Conservation (phyloP, 2,113 vertebrate species). For the Edolisoma coerulescens region DNA sequence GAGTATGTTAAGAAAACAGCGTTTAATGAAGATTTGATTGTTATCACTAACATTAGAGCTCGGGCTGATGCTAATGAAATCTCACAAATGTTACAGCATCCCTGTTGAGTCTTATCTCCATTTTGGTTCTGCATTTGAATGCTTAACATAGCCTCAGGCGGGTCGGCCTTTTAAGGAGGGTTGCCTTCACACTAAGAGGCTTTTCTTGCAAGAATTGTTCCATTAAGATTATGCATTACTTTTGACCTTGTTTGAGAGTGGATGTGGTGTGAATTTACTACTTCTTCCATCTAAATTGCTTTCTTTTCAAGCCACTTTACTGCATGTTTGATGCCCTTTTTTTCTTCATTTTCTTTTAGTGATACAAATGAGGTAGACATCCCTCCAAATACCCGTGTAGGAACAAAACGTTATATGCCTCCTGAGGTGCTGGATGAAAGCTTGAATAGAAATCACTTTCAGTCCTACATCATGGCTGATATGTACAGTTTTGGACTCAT, state of each 20-base stretch:
- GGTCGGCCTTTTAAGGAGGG: slow-evolving; percentile 16
- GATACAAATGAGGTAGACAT: slow-evolving; percentile 98
- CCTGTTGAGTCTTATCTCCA: slow-evolving; percentile 27
- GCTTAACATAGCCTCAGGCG: slow-evolving; percentile 7
- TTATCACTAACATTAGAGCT: slow-evolving; percentile 38
- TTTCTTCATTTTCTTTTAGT: slow-evolving; percentile 58
- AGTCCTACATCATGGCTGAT: slow-evolving; percentile 98
- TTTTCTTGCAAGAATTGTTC: slow-evolving; percentile 4
- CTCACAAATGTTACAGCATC: slow-evolving; percentile 12
- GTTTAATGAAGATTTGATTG: slow-evolving; percentile 40
- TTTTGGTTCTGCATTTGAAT: slow-evolving; percentile 36
- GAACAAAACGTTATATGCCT: slow-evolving; percentile 97
- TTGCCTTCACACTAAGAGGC: neutral
- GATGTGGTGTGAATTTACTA: neutral
- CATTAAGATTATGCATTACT: neutral
- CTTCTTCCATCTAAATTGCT: neutral
- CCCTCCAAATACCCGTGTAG: slow-evolving; percentile 92
- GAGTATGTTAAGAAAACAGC: slow-evolving; percentile 5
- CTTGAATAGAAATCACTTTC: slow-evolving; percentile 91
- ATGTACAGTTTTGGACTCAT: slow-evolving; percentile 99
- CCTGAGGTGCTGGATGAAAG: slow-evolving; percentile 96
- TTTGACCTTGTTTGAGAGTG: neutral
- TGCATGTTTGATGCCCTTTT: neutral
- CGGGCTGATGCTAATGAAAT: slow-evolving; percentile 32
- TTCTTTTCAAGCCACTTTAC: neutral